Base-by-base conservation (phyloP, 2,113 vertebrate species). In the Chlorodrepanis virens region DNA sequence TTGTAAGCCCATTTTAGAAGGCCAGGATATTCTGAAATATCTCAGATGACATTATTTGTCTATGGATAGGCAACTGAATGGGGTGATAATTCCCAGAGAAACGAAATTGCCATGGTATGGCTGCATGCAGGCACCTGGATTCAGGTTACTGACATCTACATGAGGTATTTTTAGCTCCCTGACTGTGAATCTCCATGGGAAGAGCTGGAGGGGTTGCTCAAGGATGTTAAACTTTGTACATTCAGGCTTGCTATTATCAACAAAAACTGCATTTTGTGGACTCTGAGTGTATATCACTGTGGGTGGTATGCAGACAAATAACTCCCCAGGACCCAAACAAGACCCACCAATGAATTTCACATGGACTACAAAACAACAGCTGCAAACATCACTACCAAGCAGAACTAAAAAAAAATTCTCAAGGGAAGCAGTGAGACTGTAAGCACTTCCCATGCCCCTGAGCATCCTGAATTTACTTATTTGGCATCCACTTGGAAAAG, bases 51-150 rank as follows among this genome's bases (percentile, higher is more conserved):
- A n/a, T 25, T 64, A 33, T 53, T 72, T 49, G 4, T 31, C 49
- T 64, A 2, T 13, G 6, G 13, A 20, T 40, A n/a, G 33, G 40
- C 37, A 78, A 28, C 7, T 20, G 39, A 74, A 69, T 3, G 10
- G 7, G 69, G 13, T 2, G 22, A 3, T 60, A 33, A 8, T 31
- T 86, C 28, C 14, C n/a, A 69, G 54, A 75, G 8, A 65, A 37
- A 50, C 4, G 9, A n/a, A 40, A 65, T 47, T 68, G 16, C 29
- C 0, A 0, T 40, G 24, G 11, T 21, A 35, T 3, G 10, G 27
- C 53, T 82, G 24, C 12, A 12, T 47, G 28, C 12, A 67, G 37
- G 14, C 16, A 63, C 35, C 39, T 47, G 56, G 24, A 47, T 87
- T 71, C 47, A 31, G 18, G 56, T 78, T 40, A 42, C 25, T 47